Conservation (phyloP, 2,113 vertebrate genomes). For the Gambusia holbrooki region DNA sequence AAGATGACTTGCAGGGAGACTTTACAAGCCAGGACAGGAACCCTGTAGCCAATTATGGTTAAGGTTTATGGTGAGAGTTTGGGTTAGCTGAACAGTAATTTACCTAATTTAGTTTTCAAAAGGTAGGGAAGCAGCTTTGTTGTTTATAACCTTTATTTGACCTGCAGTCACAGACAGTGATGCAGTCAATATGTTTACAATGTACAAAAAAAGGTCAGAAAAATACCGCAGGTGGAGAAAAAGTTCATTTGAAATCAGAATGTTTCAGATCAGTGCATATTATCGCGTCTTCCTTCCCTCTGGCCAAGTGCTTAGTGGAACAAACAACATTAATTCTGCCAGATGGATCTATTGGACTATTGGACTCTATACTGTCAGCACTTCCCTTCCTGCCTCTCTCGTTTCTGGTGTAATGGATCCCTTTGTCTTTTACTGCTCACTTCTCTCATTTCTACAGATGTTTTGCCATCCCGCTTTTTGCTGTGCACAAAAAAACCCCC, state of each 20-base stretch:
- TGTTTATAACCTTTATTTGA: neutral
- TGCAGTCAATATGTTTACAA: neutral
- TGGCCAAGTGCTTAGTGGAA: too few species aligned
- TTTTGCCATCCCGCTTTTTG: constrained; percentile 49
- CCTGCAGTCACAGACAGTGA: neutral
- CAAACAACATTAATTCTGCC: constrained; percentile 38
- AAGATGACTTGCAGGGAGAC: neutral
- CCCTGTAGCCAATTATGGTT: neutral
- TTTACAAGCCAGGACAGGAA: neutral
- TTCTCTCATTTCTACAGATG: constrained; percentile 66
- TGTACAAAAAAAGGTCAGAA: neutral
- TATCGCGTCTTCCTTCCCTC: neutral
- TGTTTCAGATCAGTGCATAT: neutral
- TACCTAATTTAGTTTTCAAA: constrained; percentile 8
- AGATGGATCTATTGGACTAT: constrained; percentile 50
- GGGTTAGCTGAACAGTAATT: neutral
- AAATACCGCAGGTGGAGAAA: neutral
- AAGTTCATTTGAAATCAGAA: neutral
- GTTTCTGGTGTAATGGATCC: constrained; percentile 30
- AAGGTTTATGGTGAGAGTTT: neutral
- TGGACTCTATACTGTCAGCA: constrained; percentile 56
- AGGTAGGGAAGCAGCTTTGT: neutral
- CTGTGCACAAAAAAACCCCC: constrained; percentile 42
- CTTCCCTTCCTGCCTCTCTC: constrained; percentile 30
- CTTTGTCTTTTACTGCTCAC: constrained; percentile 65